These are phyloP conservation scores for Diabrotica balteata DNA, from an alignment of 2,888 invertebrate species.

Conservation along the genomic window DNA sequence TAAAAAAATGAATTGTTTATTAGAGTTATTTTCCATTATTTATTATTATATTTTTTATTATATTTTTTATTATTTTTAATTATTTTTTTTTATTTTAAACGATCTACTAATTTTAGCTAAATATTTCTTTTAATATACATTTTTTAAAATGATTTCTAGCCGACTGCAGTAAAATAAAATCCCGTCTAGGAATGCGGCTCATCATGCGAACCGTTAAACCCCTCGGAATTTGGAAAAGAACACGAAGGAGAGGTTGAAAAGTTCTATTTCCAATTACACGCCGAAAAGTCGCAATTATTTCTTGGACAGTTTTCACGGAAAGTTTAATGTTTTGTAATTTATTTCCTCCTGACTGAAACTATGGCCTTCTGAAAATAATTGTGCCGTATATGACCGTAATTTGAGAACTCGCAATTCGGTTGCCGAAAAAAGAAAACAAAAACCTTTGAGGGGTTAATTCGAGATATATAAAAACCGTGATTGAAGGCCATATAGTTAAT, in stretches of 20 bases:
- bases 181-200: constrained; percentile 6
- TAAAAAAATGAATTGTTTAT: too few species aligned
- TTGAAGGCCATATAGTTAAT: background rate
- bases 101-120: too few species aligned
- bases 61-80: too few species aligned
- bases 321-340: constrained; percentile 58
- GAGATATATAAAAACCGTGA: background rate
- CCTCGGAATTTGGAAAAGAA: constrained; percentile 17
- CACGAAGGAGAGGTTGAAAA: constrained; percentile 22
- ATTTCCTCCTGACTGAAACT: constrained; percentile 50
- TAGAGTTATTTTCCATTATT: too few species aligned
- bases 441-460: background rate
- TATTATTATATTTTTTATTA: too few species aligned
- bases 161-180: constrained; percentile 18
- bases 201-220: constrained; percentile 21
- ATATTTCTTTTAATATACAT: background rate
- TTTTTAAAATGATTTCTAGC: background rate
- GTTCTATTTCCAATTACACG: constrained; percentile 54
- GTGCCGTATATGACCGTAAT: constrained; percentile 13
- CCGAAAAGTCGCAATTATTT: constrained; percentile 57
- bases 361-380: constrained; percentile 14
- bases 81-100: too few species aligned
- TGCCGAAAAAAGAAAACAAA: background rate
- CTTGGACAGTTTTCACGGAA: constrained; percentile 56
- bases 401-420: background rate